Conservation (phyloP, 92 coral and sea anemone species). For the Porites evermanni region DNA sequence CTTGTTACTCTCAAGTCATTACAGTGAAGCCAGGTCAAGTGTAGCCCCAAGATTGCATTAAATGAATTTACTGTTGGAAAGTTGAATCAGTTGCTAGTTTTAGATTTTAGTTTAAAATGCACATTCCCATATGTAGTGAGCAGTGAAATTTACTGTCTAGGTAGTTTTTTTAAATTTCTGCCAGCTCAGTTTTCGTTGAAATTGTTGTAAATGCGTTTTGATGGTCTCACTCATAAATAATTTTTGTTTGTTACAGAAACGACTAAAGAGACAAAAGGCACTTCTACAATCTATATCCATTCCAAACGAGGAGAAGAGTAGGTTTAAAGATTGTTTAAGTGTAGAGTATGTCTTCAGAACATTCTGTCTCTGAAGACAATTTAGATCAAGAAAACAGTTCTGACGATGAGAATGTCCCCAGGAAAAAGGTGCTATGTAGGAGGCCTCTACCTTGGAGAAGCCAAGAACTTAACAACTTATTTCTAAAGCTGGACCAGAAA, state of each 20-base stretch:
- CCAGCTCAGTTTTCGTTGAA: too few relatives aligned
- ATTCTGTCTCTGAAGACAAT: slow-evolving; percentile 40
- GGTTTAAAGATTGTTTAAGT: background rate
- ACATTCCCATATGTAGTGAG: too few relatives aligned
- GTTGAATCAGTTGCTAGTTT: too few relatives aligned
- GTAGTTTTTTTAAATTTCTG: too few relatives aligned
- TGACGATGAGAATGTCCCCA: slow-evolving; percentile 39
- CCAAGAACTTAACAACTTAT: slow-evolving; percentile 15
- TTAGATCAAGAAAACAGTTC: slow-evolving; percentile 17
- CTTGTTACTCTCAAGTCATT: background rate
- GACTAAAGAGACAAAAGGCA: slow-evolving; percentile 29
- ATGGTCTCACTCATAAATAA: too few relatives aligned
- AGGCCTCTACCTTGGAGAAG: slow-evolving; percentile 58
- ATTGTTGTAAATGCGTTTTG: too few relatives aligned
- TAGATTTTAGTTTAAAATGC: too few relatives aligned
- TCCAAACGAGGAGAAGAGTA: slow-evolving; percentile 21
- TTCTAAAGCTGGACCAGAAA: slow-evolving; percentile 13
- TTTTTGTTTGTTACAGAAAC: slow-evolving; percentile 29
- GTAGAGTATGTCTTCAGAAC: slow-evolving; percentile 40
- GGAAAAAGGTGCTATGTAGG: slow-evolving; percentile 27
- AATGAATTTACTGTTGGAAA: too few relatives aligned
- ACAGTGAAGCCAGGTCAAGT: background rate
- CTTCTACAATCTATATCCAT: slow-evolving; percentile 22
- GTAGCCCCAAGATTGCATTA: too few relatives aligned
- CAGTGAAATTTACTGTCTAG: too few relatives aligned